Evolutionary conservation across 2,797 vertebrate species (phyloP), one percentile per base, ranked within the genome.

Genomic region (Rachycentron canadum): DNA sequence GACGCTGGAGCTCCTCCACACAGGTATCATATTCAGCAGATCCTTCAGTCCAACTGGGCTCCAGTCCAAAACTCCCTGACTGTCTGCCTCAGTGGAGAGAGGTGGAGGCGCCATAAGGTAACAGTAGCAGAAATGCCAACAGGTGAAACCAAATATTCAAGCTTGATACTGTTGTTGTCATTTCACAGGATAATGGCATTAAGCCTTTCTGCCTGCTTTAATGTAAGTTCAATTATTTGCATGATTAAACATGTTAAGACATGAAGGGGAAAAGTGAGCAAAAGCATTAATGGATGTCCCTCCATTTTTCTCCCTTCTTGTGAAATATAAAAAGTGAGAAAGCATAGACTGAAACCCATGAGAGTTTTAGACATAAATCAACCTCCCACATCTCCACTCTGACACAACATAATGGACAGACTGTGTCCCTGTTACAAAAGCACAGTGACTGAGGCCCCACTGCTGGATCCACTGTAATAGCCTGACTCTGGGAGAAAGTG

Each of bases 81-180:
- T 91, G 95, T 90, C 92, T 91, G 94, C 96, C 95, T 97, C 95
- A 94, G 91, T 81, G 88, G 86, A 93, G 95, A 95, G 94, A 96
- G 95, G 94, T 88, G 90, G 93, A 95, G 97, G 96, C 95, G 95
- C 97, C 97, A 96, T 81, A 93, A 95, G 94, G 96, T 96, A 97
- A 97, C 94, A 95, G 96, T 86, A 96, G 95, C 91, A 93, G 88
- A 89, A 89, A 94, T 95, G 95, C 94, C 96, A 97, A 93, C 94
- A 94, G 92, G 93, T 94, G 97, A 96, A 98, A 99, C 95, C 93
- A 81, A 97, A 98, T 96, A 95, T 95, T 94, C 80, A 93, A 91
- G 95, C 95, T 94, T 90, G 94, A 95, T 95, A 94, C 93, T 80
- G 93, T 78, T 90, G 88, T 87, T 92, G 92, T 85, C 91, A 86